Evolutionary conservation across 2,888 invertebrate species (phyloP), one percentile per base, ranked within the genome.

Genomic region (Plebejus melissa): DNA sequence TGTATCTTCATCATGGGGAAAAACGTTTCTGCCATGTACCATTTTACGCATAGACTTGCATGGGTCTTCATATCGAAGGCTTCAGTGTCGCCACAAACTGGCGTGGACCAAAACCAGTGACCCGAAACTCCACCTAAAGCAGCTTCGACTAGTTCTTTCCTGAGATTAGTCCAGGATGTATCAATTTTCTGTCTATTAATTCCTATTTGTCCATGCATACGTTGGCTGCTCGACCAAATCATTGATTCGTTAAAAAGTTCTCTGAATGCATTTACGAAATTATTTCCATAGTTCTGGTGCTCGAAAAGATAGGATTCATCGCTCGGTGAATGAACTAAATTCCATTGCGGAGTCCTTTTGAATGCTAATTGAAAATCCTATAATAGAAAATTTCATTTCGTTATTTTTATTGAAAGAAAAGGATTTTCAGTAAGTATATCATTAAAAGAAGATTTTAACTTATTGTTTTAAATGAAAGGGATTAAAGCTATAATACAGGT

Each of bases 11-110:
- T 89, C 80, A 95, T 85, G 0, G 96, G 96, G 82, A 96, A 90
- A 74, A 95, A 95, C 0, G 95, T 94, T 0, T 95, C 95, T 6
- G 96, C 93, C 84, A 95, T 93, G 79, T 95, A 95, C 97, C 97
- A 97, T 79, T 95, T 93, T 0, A 95, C 84, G 79, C 96, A 97
- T 4, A 96, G 83, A 16, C 85, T 85, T 16, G 90, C 88, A 74
- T 94, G 93, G 2, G 82, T 81, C 1, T 81, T 81, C 0, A 78
- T 80, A 70, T 93, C 82, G 76, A 87, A 95, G 74, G 84, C 78
- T 41, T 86, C 84, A 0, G 91, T 93, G 76, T 95, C 94, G 0
- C 95, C 95, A 79, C 95, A 95, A 54, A 95, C 86, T 0, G 95
- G 95, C 0, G 94, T 84, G 6, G 94, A 91, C 85, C 94, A 91